phyloP scores from a whole-genome alignment of 23 tunicate species.

The Halocynthia aurantium region DNA sequence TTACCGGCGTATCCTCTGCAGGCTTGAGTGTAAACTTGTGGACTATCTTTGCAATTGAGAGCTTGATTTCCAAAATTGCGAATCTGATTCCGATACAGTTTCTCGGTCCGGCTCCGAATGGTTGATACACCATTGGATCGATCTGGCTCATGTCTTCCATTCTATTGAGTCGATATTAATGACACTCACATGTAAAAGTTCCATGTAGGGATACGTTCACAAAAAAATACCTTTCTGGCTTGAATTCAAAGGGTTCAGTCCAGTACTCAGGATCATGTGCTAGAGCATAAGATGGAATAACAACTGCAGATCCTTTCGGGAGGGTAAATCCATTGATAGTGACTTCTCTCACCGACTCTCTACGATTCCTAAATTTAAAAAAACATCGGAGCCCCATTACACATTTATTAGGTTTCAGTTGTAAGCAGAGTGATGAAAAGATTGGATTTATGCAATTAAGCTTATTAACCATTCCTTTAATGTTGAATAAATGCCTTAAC shows the following conservation, averaged over 20 bases:
- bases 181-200: background rate
- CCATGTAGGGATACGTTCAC: too few relatives aligned
- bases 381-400: background rate
- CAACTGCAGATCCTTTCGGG: constrained; percentile 36
- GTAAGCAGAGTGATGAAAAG: too few relatives aligned
- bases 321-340: constrained; percentile 54
- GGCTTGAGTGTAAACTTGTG: constrained; percentile 35
- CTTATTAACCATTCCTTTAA: too few relatives aligned
- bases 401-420: background rate
- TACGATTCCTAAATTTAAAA: constrained; percentile 36
- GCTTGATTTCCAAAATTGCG: constrained; percentile 57
- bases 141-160: constrained; percentile 77
- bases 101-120: constrained; percentile 86
- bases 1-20: constrained; percentile 56
- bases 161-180: constrained; percentile 10
- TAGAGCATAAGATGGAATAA: constrained; percentile 52
- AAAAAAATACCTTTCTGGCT: constrained; percentile 68
- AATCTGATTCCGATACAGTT: constrained; percentile 73
- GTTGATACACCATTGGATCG: constrained; percentile 66
- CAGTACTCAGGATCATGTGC: constrained; percentile 68
- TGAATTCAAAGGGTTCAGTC: constrained; percentile 74
- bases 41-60: constrained; percentile 48
- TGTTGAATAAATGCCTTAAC: too few relatives aligned
- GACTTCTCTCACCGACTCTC: constrained; percentile 40
- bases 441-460: too few relatives aligned